Percentiles rank a stretch among this genome's conserved stretches.
phyloP scores from a whole-genome alignment of 2,113 vertebrate genomes.

The Bubo bubo region DNA sequence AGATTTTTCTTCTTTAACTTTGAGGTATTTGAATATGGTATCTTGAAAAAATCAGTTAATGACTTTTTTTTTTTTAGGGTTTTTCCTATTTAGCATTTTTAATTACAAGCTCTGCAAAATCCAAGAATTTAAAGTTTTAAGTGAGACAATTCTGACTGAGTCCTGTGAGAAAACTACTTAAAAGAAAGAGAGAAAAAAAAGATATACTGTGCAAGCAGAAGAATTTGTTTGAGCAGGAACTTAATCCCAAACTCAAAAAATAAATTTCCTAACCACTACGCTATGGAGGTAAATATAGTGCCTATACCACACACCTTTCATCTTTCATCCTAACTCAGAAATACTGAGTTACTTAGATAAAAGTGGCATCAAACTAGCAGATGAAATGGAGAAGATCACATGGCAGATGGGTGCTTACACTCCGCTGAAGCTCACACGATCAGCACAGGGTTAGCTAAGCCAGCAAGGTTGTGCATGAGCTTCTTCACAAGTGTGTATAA shows the following conservation, averaged over 20 bases:
- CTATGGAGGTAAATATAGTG: background rate
- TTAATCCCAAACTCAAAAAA: conserved; percentile 1
- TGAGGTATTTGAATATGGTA: background rate
- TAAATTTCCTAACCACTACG: background rate
- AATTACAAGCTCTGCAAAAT: background rate
- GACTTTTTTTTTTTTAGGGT: background rate
- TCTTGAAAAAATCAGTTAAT: background rate
- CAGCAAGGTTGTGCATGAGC: background rate
- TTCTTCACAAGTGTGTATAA: background rate
- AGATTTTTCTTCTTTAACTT: background rate
- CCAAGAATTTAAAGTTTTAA: background rate
- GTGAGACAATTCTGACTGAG: background rate
- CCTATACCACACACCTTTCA: background rate
- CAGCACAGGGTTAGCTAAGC: background rate
- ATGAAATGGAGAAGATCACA: background rate
- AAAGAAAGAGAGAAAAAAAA: background rate
- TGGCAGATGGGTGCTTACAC: background rate
- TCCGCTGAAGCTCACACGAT: background rate
- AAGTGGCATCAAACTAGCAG: background rate
- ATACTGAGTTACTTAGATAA: background rate
- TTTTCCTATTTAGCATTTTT: background rate
- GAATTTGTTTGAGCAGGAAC: background rate
- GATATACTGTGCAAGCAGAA: background rate
- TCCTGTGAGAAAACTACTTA: background rate
- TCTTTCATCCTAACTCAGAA: background rate